Percentiles rank a stretch among this genome's conserved stretches.
Evolutionary conservation across 2,113 vertebrate species (phyloP).

Genomic region (Mobula hypostoma): DNA sequence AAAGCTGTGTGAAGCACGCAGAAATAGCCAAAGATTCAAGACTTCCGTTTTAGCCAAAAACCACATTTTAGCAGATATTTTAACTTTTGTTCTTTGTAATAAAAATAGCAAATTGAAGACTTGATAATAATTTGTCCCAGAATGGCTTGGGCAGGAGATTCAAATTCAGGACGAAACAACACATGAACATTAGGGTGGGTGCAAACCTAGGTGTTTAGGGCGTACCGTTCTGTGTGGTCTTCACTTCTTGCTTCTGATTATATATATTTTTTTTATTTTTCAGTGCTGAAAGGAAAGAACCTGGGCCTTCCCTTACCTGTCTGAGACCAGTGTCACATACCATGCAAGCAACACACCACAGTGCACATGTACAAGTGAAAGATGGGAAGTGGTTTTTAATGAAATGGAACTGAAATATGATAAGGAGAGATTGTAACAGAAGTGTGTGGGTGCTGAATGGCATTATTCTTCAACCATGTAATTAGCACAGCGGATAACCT

Average conservation of each 20-base stretch:
- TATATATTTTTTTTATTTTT: slow-evolving; percentile 36
- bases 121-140: too few species aligned
- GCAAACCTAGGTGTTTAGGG: too few species aligned
- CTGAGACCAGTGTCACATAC: slow-evolving; percentile 45
- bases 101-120: too few species aligned
- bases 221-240: neutral
- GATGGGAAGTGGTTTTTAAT: neutral
- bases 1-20: too few species aligned
- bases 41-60: too few species aligned
- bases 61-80: too few species aligned
- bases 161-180: too few species aligned
- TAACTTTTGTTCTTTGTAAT: too few species aligned
- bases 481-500: neutral
- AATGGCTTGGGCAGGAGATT: too few species aligned
- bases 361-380: neutral
- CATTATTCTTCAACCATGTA: neutral
- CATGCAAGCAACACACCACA: neutral
- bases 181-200: too few species aligned
- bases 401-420: neutral
- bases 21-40: too few species aligned
- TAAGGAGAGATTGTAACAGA: neutral
- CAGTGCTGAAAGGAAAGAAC: slow-evolving; percentile 71
- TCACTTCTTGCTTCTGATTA: too few species aligned
- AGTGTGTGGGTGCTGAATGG: neutral
- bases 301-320: slow-evolving; percentile 68